phyloP scores from a whole-genome alignment of 2,888 invertebrate genomes.

The Ephialtes manifestator region DNA sequence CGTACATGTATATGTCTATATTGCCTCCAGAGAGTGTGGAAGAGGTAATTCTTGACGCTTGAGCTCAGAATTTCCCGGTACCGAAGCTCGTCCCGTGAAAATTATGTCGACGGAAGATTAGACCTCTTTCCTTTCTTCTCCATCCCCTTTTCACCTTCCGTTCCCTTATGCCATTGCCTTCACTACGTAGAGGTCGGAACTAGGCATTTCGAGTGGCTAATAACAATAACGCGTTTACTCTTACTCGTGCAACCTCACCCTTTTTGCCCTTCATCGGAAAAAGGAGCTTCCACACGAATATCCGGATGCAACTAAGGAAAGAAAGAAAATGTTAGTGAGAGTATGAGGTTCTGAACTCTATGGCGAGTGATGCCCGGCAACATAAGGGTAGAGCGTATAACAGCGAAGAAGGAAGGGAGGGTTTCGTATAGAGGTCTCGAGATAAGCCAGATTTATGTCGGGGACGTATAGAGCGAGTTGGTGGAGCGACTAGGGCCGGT shows the following conservation, averaged over 20 bases:
- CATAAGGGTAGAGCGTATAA: constrained; percentile 29
- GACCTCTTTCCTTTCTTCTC: constrained; percentile 42
- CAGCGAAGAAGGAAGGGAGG: constrained; percentile 28
- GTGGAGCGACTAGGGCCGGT: constrained; percentile 43
- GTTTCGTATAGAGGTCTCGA: constrained; percentile 63
- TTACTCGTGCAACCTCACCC: constrained; percentile 52
- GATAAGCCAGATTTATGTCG: constrained; percentile 74
- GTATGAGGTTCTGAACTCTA: constrained; percentile 38
- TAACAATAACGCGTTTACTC: constrained; percentile 78
- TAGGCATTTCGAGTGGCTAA: constrained; percentile 75
- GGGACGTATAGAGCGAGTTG: constrained; percentile 47
- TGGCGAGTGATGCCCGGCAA: constrained; percentile 39
- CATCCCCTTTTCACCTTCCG: not conserved
- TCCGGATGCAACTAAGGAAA: constrained; percentile 26
- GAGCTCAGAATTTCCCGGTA: constrained; percentile 48
- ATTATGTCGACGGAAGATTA: constrained; percentile 66
- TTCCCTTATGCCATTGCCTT: constrained; percentile 38
- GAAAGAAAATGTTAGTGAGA: constrained; percentile 11
- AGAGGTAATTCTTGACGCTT: constrained; percentile 53
- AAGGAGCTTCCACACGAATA: constrained; percentile 35
- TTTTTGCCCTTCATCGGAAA: constrained; percentile 24
- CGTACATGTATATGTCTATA: constrained; percentile 37
- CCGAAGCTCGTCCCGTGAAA: constrained; percentile 57
- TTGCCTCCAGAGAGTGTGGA: constrained; percentile 19
- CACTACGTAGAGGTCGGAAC: constrained; percentile 38